Evolutionary conservation across 1,140 invertebrate species (phyloP).

Genomic region (Geopemphigus sp.): DNA sequence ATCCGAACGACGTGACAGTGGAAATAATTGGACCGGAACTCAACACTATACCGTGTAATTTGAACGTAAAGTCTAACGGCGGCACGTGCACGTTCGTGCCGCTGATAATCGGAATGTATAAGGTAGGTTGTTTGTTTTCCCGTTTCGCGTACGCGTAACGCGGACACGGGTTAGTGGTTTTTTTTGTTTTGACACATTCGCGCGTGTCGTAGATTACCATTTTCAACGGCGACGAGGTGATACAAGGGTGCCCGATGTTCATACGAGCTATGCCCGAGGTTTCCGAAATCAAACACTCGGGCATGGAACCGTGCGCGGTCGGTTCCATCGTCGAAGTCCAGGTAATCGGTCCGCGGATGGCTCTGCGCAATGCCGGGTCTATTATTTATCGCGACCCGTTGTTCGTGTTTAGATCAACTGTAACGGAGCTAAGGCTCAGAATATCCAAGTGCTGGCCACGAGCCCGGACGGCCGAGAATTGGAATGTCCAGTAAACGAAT

Average conservation of each 20-base stretch:
- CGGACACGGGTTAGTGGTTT: background rate
- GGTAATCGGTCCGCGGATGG: too few relatives aligned
- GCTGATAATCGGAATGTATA: constrained; percentile 89
- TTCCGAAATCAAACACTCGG: constrained; percentile 80
- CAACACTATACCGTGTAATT: constrained; percentile 61
- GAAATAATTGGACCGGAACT: constrained; percentile 80
- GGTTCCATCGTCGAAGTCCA: constrained; percentile 93
- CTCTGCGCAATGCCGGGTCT: background rate
- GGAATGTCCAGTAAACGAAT: constrained; percentile 73
- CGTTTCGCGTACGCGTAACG: background rate
- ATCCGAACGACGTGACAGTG: constrained; percentile 73
- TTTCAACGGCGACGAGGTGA: constrained; percentile 65
- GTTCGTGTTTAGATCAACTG: constrained; percentile 63
- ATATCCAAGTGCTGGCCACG: constrained; percentile 82
- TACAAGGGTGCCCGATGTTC: constrained; percentile 71
- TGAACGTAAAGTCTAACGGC: constrained; percentile 67
- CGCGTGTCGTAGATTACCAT: constrained; percentile 61
- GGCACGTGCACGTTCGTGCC: constrained; percentile 81
- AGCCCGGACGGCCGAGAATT: constrained; percentile 78
- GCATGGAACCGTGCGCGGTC: constrained; percentile 90
- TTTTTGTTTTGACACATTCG: constrained; percentile 38
- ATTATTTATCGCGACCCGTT: too few relatives aligned
- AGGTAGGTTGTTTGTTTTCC: constrained; percentile 60
- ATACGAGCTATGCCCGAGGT: constrained; percentile 83
- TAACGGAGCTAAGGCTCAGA: constrained; percentile 70